Percentiles rank a stretch among this genome's conserved stretches.
These are phyloP conservation scores for Cariama cristata DNA, from an alignment of 2,113 vertebrate genomes.

Conservation along the genomic window DNA sequence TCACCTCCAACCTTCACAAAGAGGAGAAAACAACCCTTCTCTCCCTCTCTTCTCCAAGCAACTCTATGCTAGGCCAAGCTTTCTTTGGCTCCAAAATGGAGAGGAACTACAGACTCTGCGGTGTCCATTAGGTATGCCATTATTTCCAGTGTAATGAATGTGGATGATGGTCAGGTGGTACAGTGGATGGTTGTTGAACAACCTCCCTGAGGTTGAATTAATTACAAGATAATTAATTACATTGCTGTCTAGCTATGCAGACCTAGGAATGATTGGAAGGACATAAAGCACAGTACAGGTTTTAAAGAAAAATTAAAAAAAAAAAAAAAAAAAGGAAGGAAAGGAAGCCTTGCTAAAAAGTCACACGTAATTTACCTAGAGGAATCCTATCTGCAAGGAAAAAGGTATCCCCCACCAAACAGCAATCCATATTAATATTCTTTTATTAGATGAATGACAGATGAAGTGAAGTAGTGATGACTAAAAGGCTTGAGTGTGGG, in stretches of 20 bases:
- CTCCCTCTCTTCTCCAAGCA: not conserved
- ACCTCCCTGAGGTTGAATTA: not conserved
- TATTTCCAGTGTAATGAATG: not conserved
- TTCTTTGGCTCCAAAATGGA: not conserved
- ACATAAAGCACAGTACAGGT: not conserved
- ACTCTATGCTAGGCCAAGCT: not conserved
- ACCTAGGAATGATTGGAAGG: not conserved
- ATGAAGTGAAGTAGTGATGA: constrained; percentile 43
- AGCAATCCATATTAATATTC: constrained; percentile 15
- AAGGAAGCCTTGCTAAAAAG: not conserved
- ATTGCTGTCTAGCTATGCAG: not conserved
- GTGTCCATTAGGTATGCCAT: not conserved
- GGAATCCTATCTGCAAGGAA: not conserved
- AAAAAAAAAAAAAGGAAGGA: not conserved
- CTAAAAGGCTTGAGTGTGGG: constrained; percentile 40
- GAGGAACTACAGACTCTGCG: not conserved
- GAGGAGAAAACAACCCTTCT: not conserved
- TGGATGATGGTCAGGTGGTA: not conserved
- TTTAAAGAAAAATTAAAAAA: not conserved
- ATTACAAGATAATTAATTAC: not conserved
- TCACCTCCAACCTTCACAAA: not conserved
- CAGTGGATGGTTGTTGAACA: not conserved
- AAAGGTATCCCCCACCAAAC: not conserved
- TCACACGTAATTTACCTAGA: not conserved
- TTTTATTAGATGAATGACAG: constrained; percentile 5